Evolutionary conservation across 2,888 invertebrate genomes (phyloP).

Genomic region (Coecobrya sp.): DNA sequence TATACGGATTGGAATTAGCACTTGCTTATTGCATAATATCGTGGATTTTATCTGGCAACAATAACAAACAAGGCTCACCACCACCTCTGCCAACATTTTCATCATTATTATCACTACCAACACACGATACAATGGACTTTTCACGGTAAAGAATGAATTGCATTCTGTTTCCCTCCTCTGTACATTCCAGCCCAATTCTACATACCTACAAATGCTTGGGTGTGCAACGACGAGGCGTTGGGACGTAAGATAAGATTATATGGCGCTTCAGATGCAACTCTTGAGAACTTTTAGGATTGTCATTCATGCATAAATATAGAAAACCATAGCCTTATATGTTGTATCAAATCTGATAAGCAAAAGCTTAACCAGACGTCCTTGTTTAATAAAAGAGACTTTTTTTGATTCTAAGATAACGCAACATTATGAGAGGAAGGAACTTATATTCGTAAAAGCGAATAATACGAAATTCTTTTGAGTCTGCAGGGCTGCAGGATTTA

Average conservation of each 20-base stretch:
- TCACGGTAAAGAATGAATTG: background rate
- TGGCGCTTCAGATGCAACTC: background rate
- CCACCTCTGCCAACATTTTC: constrained; percentile 18
- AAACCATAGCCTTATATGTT: background rate
- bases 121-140: background rate
- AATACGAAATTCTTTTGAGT: background rate
- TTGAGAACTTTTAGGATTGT: constrained; percentile 54
- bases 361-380: background rate
- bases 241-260: background rate
- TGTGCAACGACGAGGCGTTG: background rate
- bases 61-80: background rate
- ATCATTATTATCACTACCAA: background rate
- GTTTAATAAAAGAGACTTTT: background rate
- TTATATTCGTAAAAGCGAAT: background rate
- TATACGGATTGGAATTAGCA: constrained; percentile 61
- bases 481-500: background rate
- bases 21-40: constrained; percentile 44
- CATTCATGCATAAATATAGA: constrained; percentile 56
- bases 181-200: constrained; percentile 50
- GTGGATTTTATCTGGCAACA: constrained; percentile 53
- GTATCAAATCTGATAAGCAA: constrained; percentile 28
- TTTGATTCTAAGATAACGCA: background rate
- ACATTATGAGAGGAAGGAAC: background rate
- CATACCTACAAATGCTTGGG: background rate
- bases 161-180: constrained; percentile 27